These are phyloP conservation scores for Sericinus montela DNA, from an alignment of 2,888 invertebrate species.

Conservation along the genomic window DNA sequence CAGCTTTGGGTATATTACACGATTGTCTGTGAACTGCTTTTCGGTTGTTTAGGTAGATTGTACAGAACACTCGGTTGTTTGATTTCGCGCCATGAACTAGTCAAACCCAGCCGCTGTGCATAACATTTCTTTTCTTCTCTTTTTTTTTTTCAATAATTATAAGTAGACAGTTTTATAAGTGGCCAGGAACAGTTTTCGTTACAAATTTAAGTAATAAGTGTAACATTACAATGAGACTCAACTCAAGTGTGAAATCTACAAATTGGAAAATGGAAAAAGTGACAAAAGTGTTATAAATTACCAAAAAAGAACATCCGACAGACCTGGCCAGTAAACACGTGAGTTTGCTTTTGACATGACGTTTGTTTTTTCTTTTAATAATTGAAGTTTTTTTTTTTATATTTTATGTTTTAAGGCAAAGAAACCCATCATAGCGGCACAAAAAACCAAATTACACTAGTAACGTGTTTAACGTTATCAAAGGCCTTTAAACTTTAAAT, in stretches of 20 bases:
- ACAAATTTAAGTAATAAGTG: background rate
- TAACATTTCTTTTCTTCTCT: background rate
- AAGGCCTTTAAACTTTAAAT: no score
- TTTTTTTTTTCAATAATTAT: no score
- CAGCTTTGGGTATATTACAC: constrained; percentile 3
- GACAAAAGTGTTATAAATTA: background rate
- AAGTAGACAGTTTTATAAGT: no score
- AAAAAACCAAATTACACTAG: no score
- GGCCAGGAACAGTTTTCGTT: no score
- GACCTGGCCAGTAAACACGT: background rate
- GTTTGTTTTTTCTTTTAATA: no score
- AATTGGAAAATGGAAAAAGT: constrained; percentile 10
- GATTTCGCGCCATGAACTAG: background rate
- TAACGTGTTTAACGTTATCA: no score
- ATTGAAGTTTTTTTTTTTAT: no score
- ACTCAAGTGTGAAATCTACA: constrained; percentile 7
- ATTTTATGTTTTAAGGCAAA: no score
- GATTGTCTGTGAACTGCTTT: constrained; percentile 1
- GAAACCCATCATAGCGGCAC: no score
- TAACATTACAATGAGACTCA: background rate
- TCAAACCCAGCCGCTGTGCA: background rate
- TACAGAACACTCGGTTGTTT: background rate
- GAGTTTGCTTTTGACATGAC: background rate
- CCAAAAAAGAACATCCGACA: background rate
- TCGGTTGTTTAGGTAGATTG: background rate